Conservation (phyloP, 2,797 vertebrate species). For the Emys orbicularis region DNA sequence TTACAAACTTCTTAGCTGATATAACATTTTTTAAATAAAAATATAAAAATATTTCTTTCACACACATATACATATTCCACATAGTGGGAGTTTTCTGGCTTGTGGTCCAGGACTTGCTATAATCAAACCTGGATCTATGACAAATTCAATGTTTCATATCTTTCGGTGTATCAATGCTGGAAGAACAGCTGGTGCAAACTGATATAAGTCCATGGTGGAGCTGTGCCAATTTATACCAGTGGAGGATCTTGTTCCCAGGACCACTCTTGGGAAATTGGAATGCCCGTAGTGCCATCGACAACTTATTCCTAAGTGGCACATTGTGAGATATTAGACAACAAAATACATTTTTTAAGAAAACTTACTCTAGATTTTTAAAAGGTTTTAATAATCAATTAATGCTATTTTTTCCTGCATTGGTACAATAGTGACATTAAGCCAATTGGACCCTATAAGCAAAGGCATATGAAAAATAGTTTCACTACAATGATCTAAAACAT, state of each 20-base stretch:
- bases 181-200: neutral
- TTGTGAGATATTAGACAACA: neutral
- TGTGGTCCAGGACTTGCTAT: neutral
- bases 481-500: neutral
- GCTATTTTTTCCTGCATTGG: neutral
- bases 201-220: neutral
- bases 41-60: neutral
- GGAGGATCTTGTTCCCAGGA: too few species aligned
- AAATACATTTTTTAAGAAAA: neutral
- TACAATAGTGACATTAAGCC: neutral
- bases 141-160: neutral
- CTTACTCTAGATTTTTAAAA: neutral
- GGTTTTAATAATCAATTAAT: too few species aligned
- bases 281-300: neutral
- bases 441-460: neutral
- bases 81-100: neutral
- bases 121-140: neutral
- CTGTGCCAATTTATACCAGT: too few species aligned
- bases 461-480: neutral
- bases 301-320: neutral
- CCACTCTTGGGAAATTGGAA: neutral
- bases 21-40: conserved; percentile 7
- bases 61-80: neutral
- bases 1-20: neutral
- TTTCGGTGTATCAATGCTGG: neutral